Evolutionary conservation across 2,797 vertebrate species (phyloP).

Genomic region (Brachymystax lenok): DNA sequence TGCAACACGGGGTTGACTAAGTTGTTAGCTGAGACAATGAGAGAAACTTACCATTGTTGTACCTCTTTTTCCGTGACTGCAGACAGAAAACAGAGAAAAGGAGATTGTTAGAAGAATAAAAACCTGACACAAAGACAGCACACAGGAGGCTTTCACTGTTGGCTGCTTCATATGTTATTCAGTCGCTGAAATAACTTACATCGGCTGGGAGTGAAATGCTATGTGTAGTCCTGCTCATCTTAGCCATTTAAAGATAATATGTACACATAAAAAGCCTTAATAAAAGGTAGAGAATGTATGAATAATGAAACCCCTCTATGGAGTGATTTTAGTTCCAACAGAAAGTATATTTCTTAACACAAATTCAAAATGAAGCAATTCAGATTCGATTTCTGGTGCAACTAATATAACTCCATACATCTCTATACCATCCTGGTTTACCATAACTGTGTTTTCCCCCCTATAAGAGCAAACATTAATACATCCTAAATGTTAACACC

Average conservation of each 20-base stretch:
- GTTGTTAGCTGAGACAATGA: conserved; percentile 28
- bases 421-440: no score
- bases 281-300: neutral
- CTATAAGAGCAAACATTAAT: no score
- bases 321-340: neutral
- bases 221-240: neutral
- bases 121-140: neutral
- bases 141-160: neutral
- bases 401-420: no score
- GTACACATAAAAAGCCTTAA: neutral
- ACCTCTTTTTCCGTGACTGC: conserved; percentile 78
- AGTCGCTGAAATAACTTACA: no score
- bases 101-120: neutral
- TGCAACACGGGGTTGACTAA: neutral
- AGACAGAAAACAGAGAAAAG: conserved; percentile 50
- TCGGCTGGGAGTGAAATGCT: no score
- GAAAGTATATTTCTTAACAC: no score
- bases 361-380: no score
- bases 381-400: no score
- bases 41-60: conserved; percentile 74
- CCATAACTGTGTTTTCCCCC: no score
- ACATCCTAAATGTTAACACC: neutral
- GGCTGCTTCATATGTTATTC: neutral
- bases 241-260: neutral
- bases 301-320: neutral